Conservation (phyloP, 2,888 invertebrate genomes). For the Beris chalybata region DNA sequence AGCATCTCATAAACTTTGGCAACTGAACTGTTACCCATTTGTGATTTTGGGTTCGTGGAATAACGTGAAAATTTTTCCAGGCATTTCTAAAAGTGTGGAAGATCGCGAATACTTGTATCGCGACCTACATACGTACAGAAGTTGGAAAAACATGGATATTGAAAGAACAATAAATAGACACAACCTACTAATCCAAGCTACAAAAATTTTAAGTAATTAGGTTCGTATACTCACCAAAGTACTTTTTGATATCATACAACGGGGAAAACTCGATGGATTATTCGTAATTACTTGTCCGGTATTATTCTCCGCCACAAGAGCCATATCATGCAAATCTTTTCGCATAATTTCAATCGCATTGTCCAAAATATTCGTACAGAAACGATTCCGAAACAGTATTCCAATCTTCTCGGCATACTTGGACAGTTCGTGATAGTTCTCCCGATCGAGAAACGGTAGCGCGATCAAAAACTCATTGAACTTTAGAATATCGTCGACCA, state of each 20-base stretch:
- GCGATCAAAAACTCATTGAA: slow-evolving; percentile 67
- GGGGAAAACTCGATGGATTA: slow-evolving; percentile 51
- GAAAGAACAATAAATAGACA: too few relatives aligned
- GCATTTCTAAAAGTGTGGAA: too few relatives aligned
- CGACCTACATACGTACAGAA: too few relatives aligned
- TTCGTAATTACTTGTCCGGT: slow-evolving; percentile 43
- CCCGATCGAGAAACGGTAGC: slow-evolving; percentile 60
- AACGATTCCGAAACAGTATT: slow-evolving; percentile 73
- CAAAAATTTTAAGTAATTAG: neutral
- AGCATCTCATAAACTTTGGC: too few relatives aligned
- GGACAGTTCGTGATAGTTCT: slow-evolving; percentile 62
- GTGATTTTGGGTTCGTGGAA: too few relatives aligned
- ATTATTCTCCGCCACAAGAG: slow-evolving; percentile 60
- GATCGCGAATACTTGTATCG: too few relatives aligned
- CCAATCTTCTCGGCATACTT: slow-evolving; percentile 76
- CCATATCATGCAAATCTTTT: slow-evolving; percentile 77
- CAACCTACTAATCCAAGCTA: too few relatives aligned
- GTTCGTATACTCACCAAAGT: slow-evolving; percentile 50
- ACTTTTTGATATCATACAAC: slow-evolving; percentile 55
- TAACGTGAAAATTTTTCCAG: too few relatives aligned
- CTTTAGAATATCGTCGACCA: slow-evolving; percentile 65
- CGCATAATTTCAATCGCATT: slow-evolving; percentile 73
- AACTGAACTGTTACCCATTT: too few relatives aligned
- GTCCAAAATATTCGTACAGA: slow-evolving; percentile 70
- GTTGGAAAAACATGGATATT: too few relatives aligned